Conservation (phyloP, 1,140 invertebrate genomes). For the Meloidogyne floridensis region DNA sequence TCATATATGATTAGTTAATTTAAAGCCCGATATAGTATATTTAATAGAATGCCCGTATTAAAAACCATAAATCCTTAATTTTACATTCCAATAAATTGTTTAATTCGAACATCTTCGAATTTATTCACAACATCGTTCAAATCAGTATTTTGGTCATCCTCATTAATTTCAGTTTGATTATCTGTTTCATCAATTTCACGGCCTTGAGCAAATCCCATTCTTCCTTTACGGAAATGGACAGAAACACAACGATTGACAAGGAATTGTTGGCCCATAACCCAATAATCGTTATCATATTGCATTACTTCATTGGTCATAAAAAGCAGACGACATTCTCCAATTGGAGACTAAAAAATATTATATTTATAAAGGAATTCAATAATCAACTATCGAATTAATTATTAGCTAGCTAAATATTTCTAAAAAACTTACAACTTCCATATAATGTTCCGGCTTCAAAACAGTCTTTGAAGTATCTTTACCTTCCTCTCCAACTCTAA, state of each 20-base stretch:
- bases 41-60: too few species aligned
- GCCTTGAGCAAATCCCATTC: neutral
- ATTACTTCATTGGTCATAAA: neutral
- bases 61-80: too few species aligned
- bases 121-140: neutral
- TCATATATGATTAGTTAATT: too few species aligned
- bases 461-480: neutral
- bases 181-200: neutral
- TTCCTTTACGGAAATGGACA: neutral
- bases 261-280: neutral
- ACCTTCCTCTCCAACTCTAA: neutral
- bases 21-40: too few species aligned
- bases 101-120: too few species aligned
- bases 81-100: too few species aligned
- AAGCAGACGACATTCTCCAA: neutral
- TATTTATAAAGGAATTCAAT: neutral
- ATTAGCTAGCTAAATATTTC: too few species aligned
- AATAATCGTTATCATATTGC: neutral
- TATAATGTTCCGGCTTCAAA: neutral
- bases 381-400: too few species aligned
- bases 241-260: neutral
- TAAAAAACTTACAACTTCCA: neutral
- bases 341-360: neutral
- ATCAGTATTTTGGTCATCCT: neutral
- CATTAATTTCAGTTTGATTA: neutral